A percentile compares a stretch with the other conserved stretches of the same genome.
Evolutionary conservation across 2,797 vertebrate species (phyloP).

Genomic region (Coregonus sp.): DNA sequence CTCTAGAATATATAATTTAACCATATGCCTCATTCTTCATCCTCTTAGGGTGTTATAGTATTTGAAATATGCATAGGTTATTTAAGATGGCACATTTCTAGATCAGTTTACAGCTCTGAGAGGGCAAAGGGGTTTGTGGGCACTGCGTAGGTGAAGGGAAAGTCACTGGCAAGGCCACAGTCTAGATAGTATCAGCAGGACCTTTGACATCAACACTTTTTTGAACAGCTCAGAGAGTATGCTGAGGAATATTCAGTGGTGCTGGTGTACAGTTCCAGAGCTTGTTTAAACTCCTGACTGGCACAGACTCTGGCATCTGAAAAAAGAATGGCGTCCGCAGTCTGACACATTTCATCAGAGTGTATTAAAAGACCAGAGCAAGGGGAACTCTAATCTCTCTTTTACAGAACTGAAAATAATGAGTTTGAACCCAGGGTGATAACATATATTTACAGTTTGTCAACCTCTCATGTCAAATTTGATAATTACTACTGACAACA

Average conservation of each 20-base stretch:
- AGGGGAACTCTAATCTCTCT: conserved; percentile 20
- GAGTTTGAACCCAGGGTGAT: conserved; percentile 26
- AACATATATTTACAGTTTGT: conserved; percentile 21
- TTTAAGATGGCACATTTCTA: conserved; percentile 44
- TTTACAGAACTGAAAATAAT: conserved; percentile 33
- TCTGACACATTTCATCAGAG: conserved; percentile 29
- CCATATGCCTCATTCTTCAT: conserved; percentile 39
- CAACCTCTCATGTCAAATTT: conserved; percentile 21
- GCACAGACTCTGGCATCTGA: conserved; percentile 8
- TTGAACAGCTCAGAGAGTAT: neutral
- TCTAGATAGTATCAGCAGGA: neutral
- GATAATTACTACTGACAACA: conserved; percentile 23
- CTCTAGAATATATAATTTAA: conserved; percentile 65
- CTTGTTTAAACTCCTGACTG: conserved; percentile 17
- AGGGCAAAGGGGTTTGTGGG: conserved; percentile 21
- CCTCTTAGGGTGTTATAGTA: conserved; percentile 29
- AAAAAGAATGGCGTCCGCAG: neutral
- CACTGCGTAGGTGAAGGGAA: neutral
- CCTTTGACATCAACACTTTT: neutral
- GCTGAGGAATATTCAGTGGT: neutral
- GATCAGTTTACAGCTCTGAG: conserved; percentile 26
- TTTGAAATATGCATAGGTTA: conserved; percentile 48
- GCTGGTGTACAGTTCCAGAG: conserved; percentile 4
- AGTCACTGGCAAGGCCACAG: neutral
- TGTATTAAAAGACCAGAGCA: conserved; percentile 30